Evolutionary conservation across 2,113 vertebrate species (phyloP).

Genomic region (Nanger granti): DNA sequence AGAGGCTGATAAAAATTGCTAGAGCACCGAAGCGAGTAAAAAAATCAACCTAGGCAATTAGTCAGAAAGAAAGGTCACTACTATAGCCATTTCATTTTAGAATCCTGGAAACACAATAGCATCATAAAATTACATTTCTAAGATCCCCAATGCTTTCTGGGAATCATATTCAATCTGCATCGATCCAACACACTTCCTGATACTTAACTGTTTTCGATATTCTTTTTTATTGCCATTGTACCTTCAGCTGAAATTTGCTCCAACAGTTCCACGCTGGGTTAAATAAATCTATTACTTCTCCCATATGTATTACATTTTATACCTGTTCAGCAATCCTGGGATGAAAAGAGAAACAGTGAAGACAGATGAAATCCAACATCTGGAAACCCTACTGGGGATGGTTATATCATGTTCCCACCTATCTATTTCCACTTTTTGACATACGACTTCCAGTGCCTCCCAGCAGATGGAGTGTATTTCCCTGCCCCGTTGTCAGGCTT

Average conservation of each 20-base stretch:
- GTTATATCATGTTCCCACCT: not conserved
- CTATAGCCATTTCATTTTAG: constrained; percentile 8
- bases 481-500: not conserved
- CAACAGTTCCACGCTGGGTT: not conserved
- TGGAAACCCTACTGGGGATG: not conserved
- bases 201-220: not conserved
- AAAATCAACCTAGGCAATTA: constrained; percentile 13
- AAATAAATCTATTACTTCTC: constrained; percentile 10
- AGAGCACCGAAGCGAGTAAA: not conserved
- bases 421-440: not conserved
- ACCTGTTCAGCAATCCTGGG: constrained; percentile 2
- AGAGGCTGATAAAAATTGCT: constrained; percentile 64
- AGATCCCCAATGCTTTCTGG: not conserved
- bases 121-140: constrained; percentile 27
- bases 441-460: not conserved
- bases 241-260: not conserved
- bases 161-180: not conserved
- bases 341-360: not conserved
- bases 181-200: not conserved
- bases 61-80: constrained; percentile 42
- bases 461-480: not conserved
- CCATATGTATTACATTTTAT: not conserved
- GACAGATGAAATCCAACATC: not conserved
- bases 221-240: not conserved
- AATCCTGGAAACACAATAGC: constrained; percentile 14